Conservation (phyloP, 1,140 invertebrate genomes). For the Brachionus calyciflorus region DNA sequence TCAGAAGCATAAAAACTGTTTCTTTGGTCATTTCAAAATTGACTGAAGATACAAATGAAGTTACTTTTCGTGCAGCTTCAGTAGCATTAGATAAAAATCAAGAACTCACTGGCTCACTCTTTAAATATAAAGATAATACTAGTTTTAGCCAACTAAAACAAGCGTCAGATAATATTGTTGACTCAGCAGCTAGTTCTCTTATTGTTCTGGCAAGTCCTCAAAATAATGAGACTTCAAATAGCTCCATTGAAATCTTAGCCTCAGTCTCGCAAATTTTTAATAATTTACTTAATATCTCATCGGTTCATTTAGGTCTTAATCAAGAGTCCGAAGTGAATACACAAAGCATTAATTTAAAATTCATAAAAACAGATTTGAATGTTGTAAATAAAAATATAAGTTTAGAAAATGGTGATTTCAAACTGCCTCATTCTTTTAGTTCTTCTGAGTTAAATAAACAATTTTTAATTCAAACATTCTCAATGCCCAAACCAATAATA, state of each 20-base stretch:
- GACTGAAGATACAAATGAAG: background rate
- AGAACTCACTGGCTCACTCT: background rate
- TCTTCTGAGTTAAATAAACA: background rate
- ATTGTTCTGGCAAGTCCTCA: background rate
- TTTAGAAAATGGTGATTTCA: slow-evolving; percentile 13
- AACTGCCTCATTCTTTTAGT: background rate
- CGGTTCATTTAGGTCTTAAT: slow-evolving; percentile 11
- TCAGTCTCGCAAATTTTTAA: background rate
- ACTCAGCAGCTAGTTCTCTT: background rate
- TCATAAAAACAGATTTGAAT: background rate
- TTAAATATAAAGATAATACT: background rate
- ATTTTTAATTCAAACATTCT: background rate
- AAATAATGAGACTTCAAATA: background rate
- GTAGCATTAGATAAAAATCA: background rate
- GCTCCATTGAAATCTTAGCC: background rate
- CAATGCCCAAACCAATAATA: background rate
- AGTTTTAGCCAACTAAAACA: background rate
- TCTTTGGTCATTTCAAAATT: background rate
- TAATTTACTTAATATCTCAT: background rate
- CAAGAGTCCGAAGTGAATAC: slow-evolving; percentile 11
- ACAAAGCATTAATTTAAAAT: slow-evolving; percentile 2
- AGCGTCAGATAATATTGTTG: slow-evolving; percentile 3
- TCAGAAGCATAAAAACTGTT: background rate
- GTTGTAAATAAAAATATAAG: background rate
- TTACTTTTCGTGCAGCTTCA: background rate